phyloP scores from a whole-genome alignment of 2,797 vertebrate genomes.

The Bovichtus variegatus region DNA sequence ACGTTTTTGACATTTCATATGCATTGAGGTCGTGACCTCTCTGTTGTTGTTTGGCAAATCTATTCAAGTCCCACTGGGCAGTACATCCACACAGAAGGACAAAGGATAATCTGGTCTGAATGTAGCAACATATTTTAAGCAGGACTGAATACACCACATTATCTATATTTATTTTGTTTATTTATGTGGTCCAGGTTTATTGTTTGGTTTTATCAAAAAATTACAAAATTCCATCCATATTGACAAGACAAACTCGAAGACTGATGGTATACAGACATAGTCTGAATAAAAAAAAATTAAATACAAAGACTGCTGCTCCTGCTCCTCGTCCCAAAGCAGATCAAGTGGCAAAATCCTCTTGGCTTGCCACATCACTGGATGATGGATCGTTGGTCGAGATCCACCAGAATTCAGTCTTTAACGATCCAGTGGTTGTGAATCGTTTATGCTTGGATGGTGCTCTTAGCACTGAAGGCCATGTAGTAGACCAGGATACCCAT shows the following conservation, averaged over 20 bases:
- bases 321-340: slow-evolving; percentile 45
- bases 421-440: slow-evolving; percentile 46
- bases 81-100: slow-evolving; percentile 10
- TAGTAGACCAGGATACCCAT: slow-evolving; percentile 91
- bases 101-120: background rate
- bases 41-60: slow-evolving; percentile 28
- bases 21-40: slow-evolving; percentile 32
- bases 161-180: slow-evolving; percentile 9
- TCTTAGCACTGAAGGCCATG: slow-evolving; percentile 91
- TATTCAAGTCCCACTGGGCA: slow-evolving; percentile 27
- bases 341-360: slow-evolving; percentile 24
- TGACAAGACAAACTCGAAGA: slow-evolving; percentile 38
- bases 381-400: slow-evolving; percentile 35
- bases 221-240: slow-evolving; percentile 41
- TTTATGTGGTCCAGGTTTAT: slow-evolving; percentile 48
- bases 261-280: slow-evolving; percentile 68
- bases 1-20: slow-evolving; percentile 41
- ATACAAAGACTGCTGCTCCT: slow-evolving; percentile 61
- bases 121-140: slow-evolving; percentile 11
- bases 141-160: slow-evolving; percentile 3
- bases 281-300: slow-evolving; percentile 66
- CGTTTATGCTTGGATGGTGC: slow-evolving; percentile 89
- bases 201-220: slow-evolving; percentile 44
- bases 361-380: slow-evolving; percentile 44
- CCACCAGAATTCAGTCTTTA: slow-evolving; percentile 72